Base-by-base conservation (phyloP, 2,888 invertebrate species). In the Leuctra nigra region DNA sequence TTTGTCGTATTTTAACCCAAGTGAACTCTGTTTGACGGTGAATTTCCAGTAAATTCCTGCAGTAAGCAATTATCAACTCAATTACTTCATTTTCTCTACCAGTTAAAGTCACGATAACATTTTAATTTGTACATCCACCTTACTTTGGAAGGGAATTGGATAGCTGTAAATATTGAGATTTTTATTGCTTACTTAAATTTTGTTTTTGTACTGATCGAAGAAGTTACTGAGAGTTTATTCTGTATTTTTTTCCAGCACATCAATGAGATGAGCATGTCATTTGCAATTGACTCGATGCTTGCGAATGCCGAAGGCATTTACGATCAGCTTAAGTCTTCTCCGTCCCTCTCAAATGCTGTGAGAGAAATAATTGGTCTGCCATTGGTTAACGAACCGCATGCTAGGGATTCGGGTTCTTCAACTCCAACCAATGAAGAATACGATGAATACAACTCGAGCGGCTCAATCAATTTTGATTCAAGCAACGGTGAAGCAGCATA, bases 251-350 rank as follows among this genome's bases (percentile, higher is more conserved):
- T 78, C 9, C 74, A 94, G 92, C 95, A 98, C 69, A 88, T 98
- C 61, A 99, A 99, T 74, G 97, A 98, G 70, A 75, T 98, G 61
- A 89, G 92, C 11, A 83, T 90, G 70, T 83, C 86, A 61, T 83
- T 98, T 50, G 86, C 95, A 67, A 77, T 98, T 7, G 84, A 88
- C 59, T 79, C 83, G 62, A 87, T 88, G 50, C 73, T 98, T 22
- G 85, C 86, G 64, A 83, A 84, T 59, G 96, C 97, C 0, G 97
- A 98, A 73, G 91, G 90, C 7, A 94, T 98, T 64, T 96, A 86
- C 73, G 79, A 87, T 65, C 97, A 98, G 72, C 77, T 98, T 1
- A 81, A 84, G 63, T 79, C 81, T 13, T 81, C 85, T 0, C 79
- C 81, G 1, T 80, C 84, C 64, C 72, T 91, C 54, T 84, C 86